A percentile compares a stretch with the other conserved stretches of the same genome.
These are phyloP conservation scores for Mamestra configurata DNA, from an alignment of 1,140 invertebrate species.

Conservation along the genomic window DNA sequence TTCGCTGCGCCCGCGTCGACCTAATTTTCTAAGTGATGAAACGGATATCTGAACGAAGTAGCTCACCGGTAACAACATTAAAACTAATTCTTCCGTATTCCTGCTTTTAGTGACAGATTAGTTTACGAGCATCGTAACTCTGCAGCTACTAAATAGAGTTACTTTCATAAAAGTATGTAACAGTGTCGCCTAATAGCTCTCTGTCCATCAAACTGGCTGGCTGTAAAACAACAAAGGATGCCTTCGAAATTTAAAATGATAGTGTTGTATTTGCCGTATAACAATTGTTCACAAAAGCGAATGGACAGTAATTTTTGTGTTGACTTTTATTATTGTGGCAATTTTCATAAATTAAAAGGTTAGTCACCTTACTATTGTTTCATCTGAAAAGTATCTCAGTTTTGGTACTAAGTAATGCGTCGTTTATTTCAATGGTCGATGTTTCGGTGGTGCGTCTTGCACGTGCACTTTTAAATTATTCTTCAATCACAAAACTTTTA, in stretches of 20 bases:
- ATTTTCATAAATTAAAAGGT: constrained; percentile 39
- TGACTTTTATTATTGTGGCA: constrained; percentile 22
- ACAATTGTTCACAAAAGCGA: constrained; percentile 37
- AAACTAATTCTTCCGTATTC: constrained; percentile 60
- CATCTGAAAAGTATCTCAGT: not conserved
- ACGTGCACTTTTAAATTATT: too few species aligned
- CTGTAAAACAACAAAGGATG: constrained; percentile 39
- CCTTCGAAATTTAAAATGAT: constrained; percentile 38
- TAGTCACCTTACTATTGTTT: constrained; percentile 24
- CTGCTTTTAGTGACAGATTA: constrained; percentile 57
- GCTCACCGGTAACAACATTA: constrained; percentile 52
- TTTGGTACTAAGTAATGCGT: not conserved
- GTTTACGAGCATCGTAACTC: constrained; percentile 57
- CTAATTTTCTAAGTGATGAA: constrained; percentile 68
- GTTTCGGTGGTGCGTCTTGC: too few species aligned
- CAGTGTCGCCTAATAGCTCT: constrained; percentile 27
- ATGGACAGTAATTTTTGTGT: constrained; percentile 33
- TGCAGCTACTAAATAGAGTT: constrained; percentile 39
- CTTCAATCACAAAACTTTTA: constrained; percentile 7
- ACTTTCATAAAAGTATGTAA: constrained; percentile 43
- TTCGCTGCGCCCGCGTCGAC: constrained; percentile 62
- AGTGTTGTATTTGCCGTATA: constrained; percentile 13
- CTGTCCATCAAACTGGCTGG: not conserved
- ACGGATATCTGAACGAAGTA: constrained; percentile 54
- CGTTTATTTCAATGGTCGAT: not conserved